Evolutionary conservation across 2,113 vertebrate genomes (phyloP), one percentile per base, ranked within the genome.

Genomic region (Hydrolagus affinis): DNA sequence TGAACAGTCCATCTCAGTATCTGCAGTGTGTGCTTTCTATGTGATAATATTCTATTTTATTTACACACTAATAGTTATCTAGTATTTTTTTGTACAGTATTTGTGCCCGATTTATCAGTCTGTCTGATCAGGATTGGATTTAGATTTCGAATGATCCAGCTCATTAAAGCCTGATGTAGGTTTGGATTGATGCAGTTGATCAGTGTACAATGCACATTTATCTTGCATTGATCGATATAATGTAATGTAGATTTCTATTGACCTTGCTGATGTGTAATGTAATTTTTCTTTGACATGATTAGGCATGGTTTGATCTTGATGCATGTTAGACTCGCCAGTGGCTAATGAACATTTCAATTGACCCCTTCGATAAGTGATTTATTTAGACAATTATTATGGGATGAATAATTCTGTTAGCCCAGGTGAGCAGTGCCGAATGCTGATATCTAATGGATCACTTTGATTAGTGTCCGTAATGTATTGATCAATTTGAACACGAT

Each of bases 321-420:
- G 9, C 32, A 8, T 75, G 56, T 75, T 75, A 19, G 56, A 60
- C 28, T 64, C 66, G 12, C 30, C 77, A 68, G 62, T 32, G 62
- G 17, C 25, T 4, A 32, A 83, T 83, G 60, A 30, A 83, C 59
- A 64, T 66, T 62, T 66, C 59, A 80, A 25, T 28, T 80, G n/a
- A 64, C n/a, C 23, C 12, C n/a, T 64, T n/a, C 17, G 23, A 80
- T 64, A 60, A 77, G n/a, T 77, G 32, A 83, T 66, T 83, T 60
- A 2, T 28, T 17, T 17, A 21, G 78, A 15, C 21, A 8, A 32
- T 68, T 19, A 68, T 32, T 66, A 15, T 11, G 4, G 25, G 60
- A 83, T 28, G 9, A 3, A 80, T n/a, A 28, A 62, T 80, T 12
- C 12, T 7, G 32, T 21, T 32, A 21, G 66, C 32, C 66, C 15